Evolutionary conservation across 2,113 vertebrate species (phyloP).

Genomic region (Petrocephalus microphthalmus): DNA sequence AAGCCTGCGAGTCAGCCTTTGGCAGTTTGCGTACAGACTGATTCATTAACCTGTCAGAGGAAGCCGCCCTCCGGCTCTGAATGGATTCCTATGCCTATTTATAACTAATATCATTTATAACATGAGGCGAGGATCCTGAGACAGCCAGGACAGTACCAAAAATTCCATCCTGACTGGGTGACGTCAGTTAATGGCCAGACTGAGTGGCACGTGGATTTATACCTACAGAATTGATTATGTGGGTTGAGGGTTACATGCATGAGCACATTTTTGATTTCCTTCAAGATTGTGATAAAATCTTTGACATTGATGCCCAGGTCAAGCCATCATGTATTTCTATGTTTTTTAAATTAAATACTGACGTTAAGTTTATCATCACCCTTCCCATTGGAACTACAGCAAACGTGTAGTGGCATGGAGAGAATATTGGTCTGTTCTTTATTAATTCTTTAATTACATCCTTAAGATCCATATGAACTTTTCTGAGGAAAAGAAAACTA

Average conservation of each 20-base stretch:
- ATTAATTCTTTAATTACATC: not conserved
- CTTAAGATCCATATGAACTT: not conserved
- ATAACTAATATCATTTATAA: conserved; percentile 1
- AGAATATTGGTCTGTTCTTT: not conserved
- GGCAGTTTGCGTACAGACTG: not conserved
- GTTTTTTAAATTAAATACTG: not conserved
- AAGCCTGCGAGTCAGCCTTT: not conserved
- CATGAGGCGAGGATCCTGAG: not conserved
- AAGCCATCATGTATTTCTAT: not conserved
- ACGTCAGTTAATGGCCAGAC: not conserved
- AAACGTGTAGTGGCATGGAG: not conserved
- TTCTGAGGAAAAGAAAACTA: not conserved
- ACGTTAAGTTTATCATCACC: not conserved
- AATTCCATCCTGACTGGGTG: not conserved
- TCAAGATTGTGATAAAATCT: not conserved
- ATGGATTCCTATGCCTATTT: not conserved
- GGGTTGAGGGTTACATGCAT: not conserved
- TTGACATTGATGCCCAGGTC: not conserved
- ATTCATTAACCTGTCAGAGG: not conserved
- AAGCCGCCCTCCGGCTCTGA: not conserved
- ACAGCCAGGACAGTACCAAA: not conserved
- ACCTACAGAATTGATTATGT: not conserved
- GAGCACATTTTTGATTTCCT: not conserved
- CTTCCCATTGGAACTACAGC: not conserved
- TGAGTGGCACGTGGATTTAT: not conserved